phyloP scores from a whole-genome alignment of 2,797 vertebrate genomes.

The Loris lydekkerianus region DNA sequence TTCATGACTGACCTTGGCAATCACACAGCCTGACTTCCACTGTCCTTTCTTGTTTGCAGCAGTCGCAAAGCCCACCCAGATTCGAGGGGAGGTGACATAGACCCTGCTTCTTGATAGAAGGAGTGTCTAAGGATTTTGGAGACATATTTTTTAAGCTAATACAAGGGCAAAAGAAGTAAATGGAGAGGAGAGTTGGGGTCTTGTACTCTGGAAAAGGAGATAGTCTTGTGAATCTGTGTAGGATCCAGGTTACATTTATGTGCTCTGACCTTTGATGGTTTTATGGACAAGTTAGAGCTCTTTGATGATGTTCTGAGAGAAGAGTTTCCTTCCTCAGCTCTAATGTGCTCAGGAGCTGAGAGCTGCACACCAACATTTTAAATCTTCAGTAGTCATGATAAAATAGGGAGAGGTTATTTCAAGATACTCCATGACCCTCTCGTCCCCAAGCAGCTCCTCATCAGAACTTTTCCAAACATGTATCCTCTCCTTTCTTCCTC shows the following conservation, averaged over 20 bases:
- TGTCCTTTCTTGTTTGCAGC: background rate
- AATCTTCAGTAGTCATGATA: background rate
- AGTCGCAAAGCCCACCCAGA: background rate
- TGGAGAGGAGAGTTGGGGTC: background rate
- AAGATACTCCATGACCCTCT: rapidly evolving
- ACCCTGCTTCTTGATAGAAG: background rate
- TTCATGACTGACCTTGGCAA: background rate
- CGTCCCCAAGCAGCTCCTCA: background rate
- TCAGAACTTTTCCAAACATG: background rate
- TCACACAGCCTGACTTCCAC: background rate
- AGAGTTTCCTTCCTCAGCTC: background rate
- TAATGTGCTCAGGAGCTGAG: background rate
- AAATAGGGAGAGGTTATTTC: background rate
- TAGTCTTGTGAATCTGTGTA: background rate
- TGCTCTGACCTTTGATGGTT: background rate
- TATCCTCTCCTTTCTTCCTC: background rate
- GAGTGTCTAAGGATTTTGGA: background rate
- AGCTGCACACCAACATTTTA: background rate
- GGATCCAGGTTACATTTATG: background rate
- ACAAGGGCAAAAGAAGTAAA: background rate
- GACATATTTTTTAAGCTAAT: background rate
- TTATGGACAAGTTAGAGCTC: background rate
- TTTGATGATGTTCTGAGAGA: conserved; percentile 15
- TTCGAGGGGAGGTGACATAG: background rate
- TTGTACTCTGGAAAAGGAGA: background rate